Evolutionary conservation across 2,888 invertebrate genomes (phyloP).

Genomic region (Melitaea athalia): DNA sequence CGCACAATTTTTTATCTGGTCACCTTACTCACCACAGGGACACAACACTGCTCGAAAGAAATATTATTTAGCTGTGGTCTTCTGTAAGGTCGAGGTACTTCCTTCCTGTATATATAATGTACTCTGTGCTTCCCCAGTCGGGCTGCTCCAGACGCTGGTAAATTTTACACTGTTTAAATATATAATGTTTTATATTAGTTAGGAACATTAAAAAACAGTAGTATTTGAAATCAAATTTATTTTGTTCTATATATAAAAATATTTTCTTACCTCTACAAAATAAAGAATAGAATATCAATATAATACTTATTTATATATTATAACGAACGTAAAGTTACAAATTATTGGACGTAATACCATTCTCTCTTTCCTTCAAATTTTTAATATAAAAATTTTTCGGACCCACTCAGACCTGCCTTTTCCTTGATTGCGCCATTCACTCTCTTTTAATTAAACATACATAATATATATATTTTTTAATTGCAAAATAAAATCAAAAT

Average conservation of each 20-base stretch:
- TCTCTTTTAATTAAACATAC: conserved; percentile 46
- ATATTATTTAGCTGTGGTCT: too few species aligned
- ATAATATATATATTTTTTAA: conserved; percentile 43
- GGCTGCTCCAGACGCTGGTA: too few species aligned
- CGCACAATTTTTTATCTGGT: too few species aligned
- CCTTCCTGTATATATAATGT: too few species aligned
- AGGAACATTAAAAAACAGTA: conserved; percentile 19
- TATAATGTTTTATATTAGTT: too few species aligned
- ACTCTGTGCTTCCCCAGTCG: too few species aligned
- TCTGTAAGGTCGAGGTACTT: too few species aligned
- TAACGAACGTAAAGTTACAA: conserved; percentile 62
- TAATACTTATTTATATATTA: conserved; percentile 70
- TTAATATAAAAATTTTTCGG: conserved; percentile 81
- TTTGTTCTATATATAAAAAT: conserved; percentile 76
- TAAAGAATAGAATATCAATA: conserved; percentile 77
- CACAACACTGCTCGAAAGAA: too few species aligned
- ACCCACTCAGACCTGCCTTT: conserved; percentile 55
- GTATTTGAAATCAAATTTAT: conserved; percentile 70
- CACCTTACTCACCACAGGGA: too few species aligned
- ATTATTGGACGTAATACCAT: conserved; percentile 73
- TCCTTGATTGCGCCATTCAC: conserved; percentile 46
- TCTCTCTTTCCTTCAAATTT: conserved; percentile 73
- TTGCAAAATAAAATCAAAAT: conserved; percentile 23
- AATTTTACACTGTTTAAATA: too few species aligned
- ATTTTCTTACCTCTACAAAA: conserved; percentile 72